Evolutionary conservation across 2,888 invertebrate genomes (phyloP), one percentile per base, ranked within the genome.

Genomic region (Epinotia bilunana): DNA sequence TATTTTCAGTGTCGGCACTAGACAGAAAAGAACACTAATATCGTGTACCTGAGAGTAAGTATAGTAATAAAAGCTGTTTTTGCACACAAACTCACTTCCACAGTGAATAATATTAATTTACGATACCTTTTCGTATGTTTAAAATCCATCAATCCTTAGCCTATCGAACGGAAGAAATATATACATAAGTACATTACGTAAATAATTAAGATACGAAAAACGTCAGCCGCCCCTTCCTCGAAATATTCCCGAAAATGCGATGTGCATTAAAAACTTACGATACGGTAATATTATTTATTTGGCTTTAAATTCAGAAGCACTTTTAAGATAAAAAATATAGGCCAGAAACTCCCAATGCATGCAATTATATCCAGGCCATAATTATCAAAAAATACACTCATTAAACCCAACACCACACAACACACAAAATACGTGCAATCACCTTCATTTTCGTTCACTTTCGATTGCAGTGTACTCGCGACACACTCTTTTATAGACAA

Each of bases 371-470:
- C 39, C 9, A 39, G 39, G 39, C 39, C 39, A 39, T 1, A 39
- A 9, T 39, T 39, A 39, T 39, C 1, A 39, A 39, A 39, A 12
- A 64, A 13, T 28, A 0, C 23, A 23, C 28, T 53, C 11, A 28
- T 55, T 55, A 18, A 20, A 12, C 39, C 67, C 57, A 39, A 9
- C 64, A 28, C 53, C 57, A 71, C 62, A 58, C 33, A 33, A 63
- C 23, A 60, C 49, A 83, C 77, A 78, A 79, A 82, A 82, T 87
- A 89, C 91, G 91, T 90, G 89, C 88, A 80, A 89, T 91, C 92
- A 93, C 93, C 93, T 93, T 93, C 93, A 93, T 93, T 91, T 90
- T 93, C 89, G 88, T 84, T 78, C 86, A 87, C 88, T 91, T 91
- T 92, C 90, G 91, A 84, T 89, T 86, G 80, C 73, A 55, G 76